Conservation (phyloP, 2,113 vertebrate genomes). For the Platysteira castanea region DNA sequence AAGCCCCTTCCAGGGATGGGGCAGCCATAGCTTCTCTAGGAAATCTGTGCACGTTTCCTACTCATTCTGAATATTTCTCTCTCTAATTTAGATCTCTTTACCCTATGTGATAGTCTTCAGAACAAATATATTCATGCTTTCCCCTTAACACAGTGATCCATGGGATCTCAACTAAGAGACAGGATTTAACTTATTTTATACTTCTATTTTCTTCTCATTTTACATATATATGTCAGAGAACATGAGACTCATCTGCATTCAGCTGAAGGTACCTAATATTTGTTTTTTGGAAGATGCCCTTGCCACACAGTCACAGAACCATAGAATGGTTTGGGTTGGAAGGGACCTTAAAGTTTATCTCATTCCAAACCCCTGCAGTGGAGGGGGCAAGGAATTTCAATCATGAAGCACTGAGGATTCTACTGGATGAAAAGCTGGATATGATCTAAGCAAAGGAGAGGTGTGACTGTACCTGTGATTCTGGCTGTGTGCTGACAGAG, state of each 20-base stretch:
- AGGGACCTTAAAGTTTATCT: background rate
- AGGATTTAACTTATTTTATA: background rate
- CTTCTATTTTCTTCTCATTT: background rate
- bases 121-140: background rate
- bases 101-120: background rate
- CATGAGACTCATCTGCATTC: background rate
- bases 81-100: background rate
- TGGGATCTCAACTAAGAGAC: background rate
- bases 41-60: background rate
- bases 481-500: background rate
- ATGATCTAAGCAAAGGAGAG: background rate
- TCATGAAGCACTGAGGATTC: background rate
- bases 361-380: background rate
- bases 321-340: background rate
- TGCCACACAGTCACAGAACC: background rate
- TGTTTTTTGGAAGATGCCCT: background rate
- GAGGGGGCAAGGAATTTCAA: background rate
- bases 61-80: background rate
- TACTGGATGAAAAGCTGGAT: background rate
- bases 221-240: background rate
- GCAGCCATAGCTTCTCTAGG: background rate
- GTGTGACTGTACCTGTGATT: background rate
- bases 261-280: background rate
- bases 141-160: background rate
- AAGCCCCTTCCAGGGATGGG: background rate